phyloP scores from a whole-genome alignment of 2,113 vertebrate genomes.

The Falco punctatus region DNA sequence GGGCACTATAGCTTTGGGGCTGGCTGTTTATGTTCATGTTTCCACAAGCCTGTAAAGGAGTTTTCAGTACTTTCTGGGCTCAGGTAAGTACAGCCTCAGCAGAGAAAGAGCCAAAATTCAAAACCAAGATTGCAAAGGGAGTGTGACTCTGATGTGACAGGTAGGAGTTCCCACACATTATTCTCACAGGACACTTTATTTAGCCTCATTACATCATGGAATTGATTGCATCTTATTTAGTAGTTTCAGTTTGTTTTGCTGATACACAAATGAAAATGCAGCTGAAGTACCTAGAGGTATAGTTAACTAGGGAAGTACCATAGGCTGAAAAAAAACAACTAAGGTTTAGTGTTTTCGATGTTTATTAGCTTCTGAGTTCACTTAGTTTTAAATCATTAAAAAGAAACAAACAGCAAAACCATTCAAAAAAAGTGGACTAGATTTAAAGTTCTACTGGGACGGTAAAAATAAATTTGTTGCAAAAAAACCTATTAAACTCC shows the following conservation, averaged over 20 bases:
- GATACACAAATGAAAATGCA: not conserved
- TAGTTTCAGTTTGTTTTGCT: not conserved
- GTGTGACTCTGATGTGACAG: fast-evolving
- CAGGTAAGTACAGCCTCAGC: not conserved
- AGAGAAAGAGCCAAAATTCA: not conserved
- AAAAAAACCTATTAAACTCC: not conserved
- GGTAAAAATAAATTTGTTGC: not conserved
- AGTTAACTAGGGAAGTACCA: not conserved
- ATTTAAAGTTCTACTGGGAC: not conserved
- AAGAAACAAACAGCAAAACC: not conserved
- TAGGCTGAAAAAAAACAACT: not conserved
- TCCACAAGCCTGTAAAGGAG: not conserved
- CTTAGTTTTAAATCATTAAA: not conserved
- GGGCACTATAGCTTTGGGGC: not conserved
- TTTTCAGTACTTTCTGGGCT: not conserved
- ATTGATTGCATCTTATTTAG: not conserved
- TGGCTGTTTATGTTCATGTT: not conserved
- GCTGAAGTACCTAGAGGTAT: not conserved
- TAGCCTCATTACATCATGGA: not conserved
- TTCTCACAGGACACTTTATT: not conserved
- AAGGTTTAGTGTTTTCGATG: not conserved
- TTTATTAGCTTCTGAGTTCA: not conserved
- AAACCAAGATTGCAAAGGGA: not conserved
- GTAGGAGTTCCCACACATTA: not conserved
- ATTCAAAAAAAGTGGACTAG: not conserved